Evolutionary conservation across 2,113 vertebrate species (phyloP).

Genomic region (Nymphicus hollandicus): DNA sequence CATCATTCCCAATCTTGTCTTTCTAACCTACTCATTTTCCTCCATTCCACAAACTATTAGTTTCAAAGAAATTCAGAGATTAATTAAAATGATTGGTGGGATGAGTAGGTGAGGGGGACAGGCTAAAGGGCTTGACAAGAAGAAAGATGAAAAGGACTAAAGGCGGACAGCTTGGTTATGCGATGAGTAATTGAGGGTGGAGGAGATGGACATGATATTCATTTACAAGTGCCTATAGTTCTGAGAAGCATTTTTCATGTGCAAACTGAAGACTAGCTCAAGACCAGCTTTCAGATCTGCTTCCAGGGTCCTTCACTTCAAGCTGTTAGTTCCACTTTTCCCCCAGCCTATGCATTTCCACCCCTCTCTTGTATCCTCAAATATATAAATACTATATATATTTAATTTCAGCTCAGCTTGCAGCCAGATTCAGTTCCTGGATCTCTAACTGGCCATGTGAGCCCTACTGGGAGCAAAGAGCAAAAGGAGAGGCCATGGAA

Average conservation of each 20-base stretch:
- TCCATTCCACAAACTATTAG: conserved; percentile 64
- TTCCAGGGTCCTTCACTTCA: background rate
- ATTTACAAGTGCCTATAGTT: conserved; percentile 47
- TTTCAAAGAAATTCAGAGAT: conserved; percentile 68
- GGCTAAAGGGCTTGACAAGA: conserved; percentile 62
- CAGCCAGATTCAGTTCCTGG: background rate
- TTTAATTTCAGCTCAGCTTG: background rate
- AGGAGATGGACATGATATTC: conserved; percentile 66
- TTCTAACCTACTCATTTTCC: conserved; percentile 63
- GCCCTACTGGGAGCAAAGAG: background rate
- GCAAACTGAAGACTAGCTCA: background rate
- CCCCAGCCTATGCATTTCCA: background rate
- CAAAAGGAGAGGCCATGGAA: conserved; percentile 34
- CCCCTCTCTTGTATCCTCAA: background rate
- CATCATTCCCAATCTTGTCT: conserved; percentile 55
- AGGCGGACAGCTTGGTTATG: conserved; percentile 40
- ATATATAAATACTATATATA: background rate
- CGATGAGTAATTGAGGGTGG: conserved; percentile 64
- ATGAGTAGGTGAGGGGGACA: conserved; percentile 63
- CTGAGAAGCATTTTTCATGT: conserved; percentile 14
- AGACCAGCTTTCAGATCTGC: background rate
- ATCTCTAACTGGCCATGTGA: background rate
- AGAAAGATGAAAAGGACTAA: conserved; percentile 66
- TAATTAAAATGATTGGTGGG: conserved; percentile 68
- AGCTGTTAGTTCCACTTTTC: background rate